A percentile compares a stretch with the other conserved stretches of the same genome.
These are phyloP conservation scores for Collichthys lucidus DNA, from an alignment of 2,113 vertebrate species.

Conservation along the genomic window DNA sequence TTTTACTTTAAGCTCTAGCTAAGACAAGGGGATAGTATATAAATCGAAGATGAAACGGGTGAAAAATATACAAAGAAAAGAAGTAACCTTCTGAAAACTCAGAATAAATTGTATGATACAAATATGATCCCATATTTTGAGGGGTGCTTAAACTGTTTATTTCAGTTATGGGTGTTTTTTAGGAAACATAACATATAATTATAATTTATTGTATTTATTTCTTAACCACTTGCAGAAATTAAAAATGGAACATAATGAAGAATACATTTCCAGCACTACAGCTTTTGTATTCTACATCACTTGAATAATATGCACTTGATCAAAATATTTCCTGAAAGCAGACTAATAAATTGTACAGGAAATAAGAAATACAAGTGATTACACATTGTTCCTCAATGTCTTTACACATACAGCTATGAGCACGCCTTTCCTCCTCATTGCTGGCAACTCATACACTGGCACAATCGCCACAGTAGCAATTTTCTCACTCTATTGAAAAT, in stretches of 20 bases:
- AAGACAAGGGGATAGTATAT: background rate
- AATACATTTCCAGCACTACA: background rate
- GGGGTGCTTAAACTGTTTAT: background rate
- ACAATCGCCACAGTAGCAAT: constrained; percentile 34
- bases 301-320: constrained; percentile 31
- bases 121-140: background rate
- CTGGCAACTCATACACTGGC: constrained; percentile 8
- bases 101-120: background rate
- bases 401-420: background rate
- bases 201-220: constrained; percentile 32
- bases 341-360: constrained; percentile 11
- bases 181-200: constrained; percentile 9
- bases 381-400: constrained; percentile 38
- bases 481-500: constrained; percentile 51
- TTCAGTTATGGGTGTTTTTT: background rate
- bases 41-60: background rate
- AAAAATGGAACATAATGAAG: constrained; percentile 23
- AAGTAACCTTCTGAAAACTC: background rate
- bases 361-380: constrained; percentile 45
- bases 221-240: background rate
- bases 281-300: constrained; percentile 15
- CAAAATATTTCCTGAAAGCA: constrained; percentile 26
- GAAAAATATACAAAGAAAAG: background rate
- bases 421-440: background rate
- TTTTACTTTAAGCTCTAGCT: background rate